phyloP scores from a whole-genome alignment of 2,113 vertebrate species.

The Syrrhaptes paradoxus region DNA sequence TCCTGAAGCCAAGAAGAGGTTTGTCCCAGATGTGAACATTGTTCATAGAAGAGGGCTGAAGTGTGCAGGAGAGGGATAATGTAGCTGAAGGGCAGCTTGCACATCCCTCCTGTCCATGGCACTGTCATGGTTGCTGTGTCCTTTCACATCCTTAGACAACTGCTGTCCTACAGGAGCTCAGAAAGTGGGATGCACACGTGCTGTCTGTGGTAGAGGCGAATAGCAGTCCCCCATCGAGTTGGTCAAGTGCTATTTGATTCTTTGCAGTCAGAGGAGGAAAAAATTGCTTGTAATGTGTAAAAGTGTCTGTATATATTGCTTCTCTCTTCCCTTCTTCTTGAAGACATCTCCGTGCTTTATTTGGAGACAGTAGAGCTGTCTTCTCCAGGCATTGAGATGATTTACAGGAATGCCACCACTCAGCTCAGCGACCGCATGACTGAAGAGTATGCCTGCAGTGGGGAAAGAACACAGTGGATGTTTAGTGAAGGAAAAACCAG shows the following conservation, averaged over 20 bases:
- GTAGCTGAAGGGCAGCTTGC: background rate
- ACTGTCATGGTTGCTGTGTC: background rate
- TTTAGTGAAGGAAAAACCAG: background rate
- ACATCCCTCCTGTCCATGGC: no score
- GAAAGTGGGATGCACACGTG: background rate
- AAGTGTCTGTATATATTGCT: background rate
- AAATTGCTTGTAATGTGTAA: fast-evolving
- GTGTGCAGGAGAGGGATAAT: fast-evolving
- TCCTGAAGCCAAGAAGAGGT: background rate
- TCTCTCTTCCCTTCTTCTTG: background rate
- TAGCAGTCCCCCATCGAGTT: background rate
- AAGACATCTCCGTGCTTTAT: background rate
- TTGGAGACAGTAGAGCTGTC: background rate
- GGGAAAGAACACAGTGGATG: background rate
- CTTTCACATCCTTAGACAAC: background rate
- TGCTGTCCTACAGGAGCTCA: background rate
- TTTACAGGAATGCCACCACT: background rate
- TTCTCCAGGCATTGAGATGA: background rate
- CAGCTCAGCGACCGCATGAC: fast-evolving
- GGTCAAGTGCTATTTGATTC: background rate
- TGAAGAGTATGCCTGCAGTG: fast-evolving
- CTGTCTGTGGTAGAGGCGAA: background rate
- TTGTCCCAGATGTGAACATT: background rate
- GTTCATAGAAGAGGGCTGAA: background rate
- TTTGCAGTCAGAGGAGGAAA: background rate